Evolutionary conservation across 2,797 vertebrate genomes (phyloP).

Genomic region (Rhinichthys osculus): DNA sequence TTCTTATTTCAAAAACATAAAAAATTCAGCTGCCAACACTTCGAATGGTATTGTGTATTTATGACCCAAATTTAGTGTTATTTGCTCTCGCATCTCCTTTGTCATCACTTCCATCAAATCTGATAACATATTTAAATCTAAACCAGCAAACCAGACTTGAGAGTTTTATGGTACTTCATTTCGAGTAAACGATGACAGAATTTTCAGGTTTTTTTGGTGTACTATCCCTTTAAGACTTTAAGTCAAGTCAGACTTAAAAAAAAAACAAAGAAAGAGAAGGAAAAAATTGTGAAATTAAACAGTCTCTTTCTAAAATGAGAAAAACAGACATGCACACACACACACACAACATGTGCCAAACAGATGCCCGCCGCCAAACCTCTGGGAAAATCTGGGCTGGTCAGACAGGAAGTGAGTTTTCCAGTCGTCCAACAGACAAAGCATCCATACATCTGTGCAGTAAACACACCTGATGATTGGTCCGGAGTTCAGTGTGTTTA

Average conservation of each 20-base stretch:
- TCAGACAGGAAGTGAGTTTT: slow-evolving; percentile 52
- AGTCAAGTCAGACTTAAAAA: slow-evolving; percentile 26
- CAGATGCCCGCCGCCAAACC: slow-evolving; percentile 47
- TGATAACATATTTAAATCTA: not conserved
- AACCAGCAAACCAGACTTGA: not conserved
- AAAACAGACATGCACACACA: slow-evolving; percentile 42
- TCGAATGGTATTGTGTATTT: not conserved
- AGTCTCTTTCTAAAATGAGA: slow-evolving; percentile 47
- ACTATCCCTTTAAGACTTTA: slow-evolving; percentile 12
- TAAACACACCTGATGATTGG: slow-evolving; percentile 15
- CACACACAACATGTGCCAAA: slow-evolving; percentile 41
- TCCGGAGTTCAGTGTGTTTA: slow-evolving; percentile 13
- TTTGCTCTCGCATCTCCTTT: not conserved
- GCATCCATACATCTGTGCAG: slow-evolving; percentile 18
- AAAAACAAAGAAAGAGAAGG: slow-evolving; percentile 26
- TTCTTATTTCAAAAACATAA: not conserved
- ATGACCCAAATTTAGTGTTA: not conserved
- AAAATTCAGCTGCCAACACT: not conserved
- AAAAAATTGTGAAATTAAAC: slow-evolving; percentile 31
- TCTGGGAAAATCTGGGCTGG: slow-evolving; percentile 49
- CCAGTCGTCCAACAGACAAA: slow-evolving; percentile 25
- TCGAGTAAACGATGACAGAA: not conserved
- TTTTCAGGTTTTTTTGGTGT: not conserved
- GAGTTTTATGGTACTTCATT: not conserved
- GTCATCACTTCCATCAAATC: not conserved